These are phyloP conservation scores for Epicauta chinensis DNA, from an alignment of 1,140 invertebrate species.

Conservation along the genomic window DNA sequence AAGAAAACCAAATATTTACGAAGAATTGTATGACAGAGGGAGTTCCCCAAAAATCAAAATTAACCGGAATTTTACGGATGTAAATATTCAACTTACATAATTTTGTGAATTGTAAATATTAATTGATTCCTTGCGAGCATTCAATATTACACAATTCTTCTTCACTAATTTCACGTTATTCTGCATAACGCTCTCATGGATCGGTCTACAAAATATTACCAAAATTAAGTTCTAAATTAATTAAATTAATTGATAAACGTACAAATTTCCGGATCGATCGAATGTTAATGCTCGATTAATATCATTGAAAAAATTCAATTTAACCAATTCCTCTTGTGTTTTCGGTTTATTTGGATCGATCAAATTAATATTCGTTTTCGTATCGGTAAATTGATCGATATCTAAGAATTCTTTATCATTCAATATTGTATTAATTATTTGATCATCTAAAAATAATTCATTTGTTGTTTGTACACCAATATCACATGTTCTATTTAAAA, in stretches of 20 bases:
- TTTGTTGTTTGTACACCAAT: background rate
- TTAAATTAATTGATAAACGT: background rate
- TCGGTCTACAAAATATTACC: conserved; percentile 1
- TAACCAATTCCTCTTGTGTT: conserved; percentile 3
- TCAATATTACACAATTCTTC: conserved; percentile 4
- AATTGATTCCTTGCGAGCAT: background rate
- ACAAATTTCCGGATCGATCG: conserved; percentile 6
- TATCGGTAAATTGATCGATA: background rate
- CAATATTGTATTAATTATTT: background rate
- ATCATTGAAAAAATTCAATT: conserved; percentile 12
- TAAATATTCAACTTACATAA: conserved; percentile 8
- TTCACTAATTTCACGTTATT: conserved; percentile 2
- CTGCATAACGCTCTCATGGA: conserved; percentile 7
- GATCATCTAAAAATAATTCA: background rate
- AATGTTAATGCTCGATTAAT: conserved; percentile 4
- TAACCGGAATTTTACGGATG: too few relatives aligned
- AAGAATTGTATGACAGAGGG: too few relatives aligned
- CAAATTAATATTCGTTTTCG: background rate
- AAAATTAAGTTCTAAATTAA: background rate
- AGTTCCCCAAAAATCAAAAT: too few relatives aligned
- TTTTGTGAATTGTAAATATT: conserved; percentile 8
- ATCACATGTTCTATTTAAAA: background rate
- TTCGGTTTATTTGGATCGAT: conserved; percentile 4
- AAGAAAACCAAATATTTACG: too few relatives aligned
- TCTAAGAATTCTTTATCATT: background rate